These are phyloP conservation scores for Saimiri boliviensis DNA, from an alignment of 2,113 vertebrate genomes.

Conservation along the genomic window DNA sequence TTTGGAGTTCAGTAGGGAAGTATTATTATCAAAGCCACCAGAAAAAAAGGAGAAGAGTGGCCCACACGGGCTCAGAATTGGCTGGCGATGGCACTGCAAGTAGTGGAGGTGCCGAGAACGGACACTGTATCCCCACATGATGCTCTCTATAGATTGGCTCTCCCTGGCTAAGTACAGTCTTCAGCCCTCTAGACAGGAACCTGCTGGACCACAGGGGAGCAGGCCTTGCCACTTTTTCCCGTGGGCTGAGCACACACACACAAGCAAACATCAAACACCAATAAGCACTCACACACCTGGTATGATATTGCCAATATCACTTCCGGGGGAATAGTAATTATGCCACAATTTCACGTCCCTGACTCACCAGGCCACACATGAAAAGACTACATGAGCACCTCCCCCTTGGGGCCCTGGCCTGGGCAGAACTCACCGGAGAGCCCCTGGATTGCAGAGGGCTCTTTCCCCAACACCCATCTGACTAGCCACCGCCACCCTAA, in stretches of 20 bases:
- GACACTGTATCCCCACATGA: not conserved
- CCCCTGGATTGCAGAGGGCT: not conserved
- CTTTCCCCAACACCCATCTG: not conserved
- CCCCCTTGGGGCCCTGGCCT: not conserved
- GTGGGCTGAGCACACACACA: not conserved
- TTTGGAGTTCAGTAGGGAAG: not conserved
- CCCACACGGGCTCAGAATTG: not conserved
- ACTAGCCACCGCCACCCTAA: not conserved
- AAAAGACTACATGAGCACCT: not conserved
- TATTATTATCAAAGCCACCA: not conserved
- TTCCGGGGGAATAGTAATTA: not conserved
- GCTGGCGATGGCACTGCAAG: not conserved
- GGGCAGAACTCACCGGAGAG: not conserved
- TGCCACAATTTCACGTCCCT: not conserved
- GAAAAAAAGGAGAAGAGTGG: not conserved
- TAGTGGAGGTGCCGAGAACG: not conserved
- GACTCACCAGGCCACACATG: not conserved
- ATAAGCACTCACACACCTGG: not conserved
- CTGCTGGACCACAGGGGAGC: rapidly evolving
- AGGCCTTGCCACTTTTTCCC: rapidly evolving
- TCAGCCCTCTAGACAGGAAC: not conserved
- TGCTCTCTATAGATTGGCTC: not conserved
- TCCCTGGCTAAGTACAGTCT: rapidly evolving
- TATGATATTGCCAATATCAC: not conserved
- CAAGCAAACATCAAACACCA: not conserved